Conservation (phyloP, 1,140 invertebrate genomes). For the Diorhabda carinulata region DNA sequence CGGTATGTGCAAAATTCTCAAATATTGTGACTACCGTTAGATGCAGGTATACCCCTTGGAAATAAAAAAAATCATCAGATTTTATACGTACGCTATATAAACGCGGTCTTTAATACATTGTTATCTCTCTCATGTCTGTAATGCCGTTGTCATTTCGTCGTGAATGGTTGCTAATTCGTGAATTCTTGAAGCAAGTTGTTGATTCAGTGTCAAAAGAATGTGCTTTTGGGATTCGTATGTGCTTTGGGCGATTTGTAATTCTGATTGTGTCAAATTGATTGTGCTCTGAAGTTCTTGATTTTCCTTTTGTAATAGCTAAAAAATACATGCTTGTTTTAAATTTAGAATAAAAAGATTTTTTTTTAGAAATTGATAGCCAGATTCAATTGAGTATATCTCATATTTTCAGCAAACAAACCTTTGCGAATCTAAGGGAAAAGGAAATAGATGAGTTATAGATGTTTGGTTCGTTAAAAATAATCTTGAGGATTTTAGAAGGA, state of each 20-base stretch:
- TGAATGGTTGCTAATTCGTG: constrained; percentile 82
- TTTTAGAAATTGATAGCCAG: no score
- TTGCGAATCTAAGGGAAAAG: no score
- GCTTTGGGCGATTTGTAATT: constrained; percentile 74
- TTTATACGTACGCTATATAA: constrained; percentile 31
- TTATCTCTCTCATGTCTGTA: constrained; percentile 65
- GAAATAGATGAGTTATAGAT: no score
- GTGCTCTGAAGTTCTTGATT: constrained; percentile 69
- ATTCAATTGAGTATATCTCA: no score
- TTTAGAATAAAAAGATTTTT: no score
- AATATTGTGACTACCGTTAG: neutral
- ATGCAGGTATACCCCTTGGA: neutral
- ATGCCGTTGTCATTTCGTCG: constrained; percentile 73
- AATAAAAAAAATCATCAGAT: constrained; percentile 17
- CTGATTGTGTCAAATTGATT: constrained; percentile 72
- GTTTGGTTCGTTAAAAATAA: no score
- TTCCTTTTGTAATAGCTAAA: constrained; percentile 65
- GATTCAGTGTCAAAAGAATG: constrained; percentile 79
- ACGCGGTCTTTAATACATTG: constrained; percentile 20
- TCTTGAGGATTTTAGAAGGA: no score
- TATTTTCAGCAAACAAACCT: no score
- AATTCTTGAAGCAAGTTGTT: constrained; percentile 76
- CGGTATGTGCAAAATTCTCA: neutral
- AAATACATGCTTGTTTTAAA: neutral
- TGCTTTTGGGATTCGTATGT: constrained; percentile 80